Evolutionary conservation across 2,797 vertebrate genomes (phyloP).

Genomic region (Silurus aristotelis): DNA sequence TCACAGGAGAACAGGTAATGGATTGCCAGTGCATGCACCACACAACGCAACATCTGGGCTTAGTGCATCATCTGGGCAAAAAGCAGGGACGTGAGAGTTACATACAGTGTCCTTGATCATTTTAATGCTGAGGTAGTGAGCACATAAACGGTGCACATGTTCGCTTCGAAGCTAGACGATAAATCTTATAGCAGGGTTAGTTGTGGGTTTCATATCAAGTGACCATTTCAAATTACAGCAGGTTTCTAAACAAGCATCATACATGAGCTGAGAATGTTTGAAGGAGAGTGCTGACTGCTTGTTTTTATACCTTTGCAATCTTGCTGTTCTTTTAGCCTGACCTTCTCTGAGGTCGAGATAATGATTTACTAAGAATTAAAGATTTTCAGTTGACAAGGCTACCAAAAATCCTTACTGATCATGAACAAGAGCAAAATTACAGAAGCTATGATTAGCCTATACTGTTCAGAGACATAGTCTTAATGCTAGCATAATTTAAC

Average conservation of each 20-base stretch:
- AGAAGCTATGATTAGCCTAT: background rate
- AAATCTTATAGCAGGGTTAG: background rate
- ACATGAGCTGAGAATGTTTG: background rate
- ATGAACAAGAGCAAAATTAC: constrained; percentile 5
- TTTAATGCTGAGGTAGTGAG: background rate
- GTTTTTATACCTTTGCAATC: background rate
- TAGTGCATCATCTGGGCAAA: background rate
- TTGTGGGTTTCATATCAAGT: background rate
- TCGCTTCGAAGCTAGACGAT: background rate
- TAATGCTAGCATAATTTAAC: constrained; percentile 15
- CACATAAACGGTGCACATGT: background rate
- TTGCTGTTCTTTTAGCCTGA: background rate
- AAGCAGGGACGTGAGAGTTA: background rate
- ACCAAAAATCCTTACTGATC: background rate
- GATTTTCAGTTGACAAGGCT: background rate
- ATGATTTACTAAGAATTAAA: background rate
- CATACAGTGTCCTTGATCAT: background rate
- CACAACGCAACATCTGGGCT: background rate
- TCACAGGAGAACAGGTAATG: background rate
- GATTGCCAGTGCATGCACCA: background rate
- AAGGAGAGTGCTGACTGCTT: background rate
- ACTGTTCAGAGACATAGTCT: constrained; percentile 4
- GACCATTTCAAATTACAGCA: background rate
- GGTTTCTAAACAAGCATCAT: background rate
- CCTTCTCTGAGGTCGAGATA: background rate